These are phyloP conservation scores for Drosophila parabipectinata DNA, from an alignment of 1,140 invertebrate species.

Conservation along the genomic window DNA sequence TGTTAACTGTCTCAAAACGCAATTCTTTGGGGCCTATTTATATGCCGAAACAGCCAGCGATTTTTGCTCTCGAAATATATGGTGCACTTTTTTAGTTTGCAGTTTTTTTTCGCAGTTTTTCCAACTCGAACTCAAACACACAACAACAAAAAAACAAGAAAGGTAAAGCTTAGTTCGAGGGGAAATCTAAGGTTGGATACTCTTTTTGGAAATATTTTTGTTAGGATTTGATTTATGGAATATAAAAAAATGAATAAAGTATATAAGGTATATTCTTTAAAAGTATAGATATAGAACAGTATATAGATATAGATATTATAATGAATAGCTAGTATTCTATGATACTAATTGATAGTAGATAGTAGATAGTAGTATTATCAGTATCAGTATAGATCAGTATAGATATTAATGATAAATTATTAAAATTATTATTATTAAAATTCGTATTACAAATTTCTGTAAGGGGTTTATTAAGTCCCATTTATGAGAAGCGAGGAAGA, in stretches of 20 bases:
- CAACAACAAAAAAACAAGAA: conserved; percentile 6
- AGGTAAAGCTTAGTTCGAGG: not conserved
- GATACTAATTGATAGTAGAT: no score
- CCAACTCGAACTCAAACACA: not conserved
- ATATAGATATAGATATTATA: no score
- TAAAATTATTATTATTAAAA: no score
- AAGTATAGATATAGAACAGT: no score
- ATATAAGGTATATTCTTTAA: no score
- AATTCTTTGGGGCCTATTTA: conserved; percentile 81
- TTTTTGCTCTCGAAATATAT: conserved; percentile 49
- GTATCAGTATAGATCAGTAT: no score
- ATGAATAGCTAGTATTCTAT: no score
- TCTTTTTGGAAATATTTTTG: not conserved
- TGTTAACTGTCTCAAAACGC: conserved; percentile 69
- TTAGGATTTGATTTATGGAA: not conserved
- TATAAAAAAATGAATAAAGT: not conserved
- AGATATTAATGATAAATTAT: no score
- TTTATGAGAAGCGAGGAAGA: no score
- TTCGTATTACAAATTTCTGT: no score
- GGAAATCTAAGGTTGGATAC: not conserved
- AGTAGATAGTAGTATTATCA: no score
- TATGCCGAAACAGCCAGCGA: conserved; percentile 32
- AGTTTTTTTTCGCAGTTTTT: not conserved
- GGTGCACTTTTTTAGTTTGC: conserved; percentile 29
- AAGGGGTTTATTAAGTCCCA: no score